phyloP scores from a whole-genome alignment of 2,113 vertebrate genomes.

The Tinamus guttatus region DNA sequence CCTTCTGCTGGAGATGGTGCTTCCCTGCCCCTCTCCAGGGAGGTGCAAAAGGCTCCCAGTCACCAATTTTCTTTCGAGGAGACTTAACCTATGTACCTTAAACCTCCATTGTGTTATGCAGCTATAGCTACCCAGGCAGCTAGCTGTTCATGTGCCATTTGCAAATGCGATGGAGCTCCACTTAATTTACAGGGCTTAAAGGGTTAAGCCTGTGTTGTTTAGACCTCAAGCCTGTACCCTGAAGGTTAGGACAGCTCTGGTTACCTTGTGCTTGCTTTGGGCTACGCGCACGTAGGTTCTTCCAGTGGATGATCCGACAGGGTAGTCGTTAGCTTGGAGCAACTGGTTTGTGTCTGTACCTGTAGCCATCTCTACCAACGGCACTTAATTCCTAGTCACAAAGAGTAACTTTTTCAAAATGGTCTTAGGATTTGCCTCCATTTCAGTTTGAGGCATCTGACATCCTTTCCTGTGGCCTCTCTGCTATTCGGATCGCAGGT shows the following conservation, averaged over 20 bases:
- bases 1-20: background rate
- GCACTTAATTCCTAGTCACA: background rate
- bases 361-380: background rate
- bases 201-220: background rate
- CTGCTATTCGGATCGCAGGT: background rate
- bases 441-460: background rate
- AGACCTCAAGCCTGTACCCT: background rate
- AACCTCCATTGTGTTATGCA: background rate
- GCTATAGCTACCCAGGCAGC: background rate
- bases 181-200: background rate
- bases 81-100: background rate
- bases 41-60: background rate
- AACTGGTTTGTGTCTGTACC: slow-evolving; percentile 45
- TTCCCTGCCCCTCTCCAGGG: background rate
- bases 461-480: background rate
- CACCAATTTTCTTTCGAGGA: background rate
- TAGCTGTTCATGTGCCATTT: background rate
- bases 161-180: background rate
- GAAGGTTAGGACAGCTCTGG: background rate
- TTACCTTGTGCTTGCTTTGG: background rate
- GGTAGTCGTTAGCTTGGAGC: background rate
- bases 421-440: background rate
- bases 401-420: background rate
- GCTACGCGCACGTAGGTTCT: background rate
- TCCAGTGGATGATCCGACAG: background rate